A percentile compares a stretch with the other conserved stretches of the same genome.
These are phyloP conservation scores for Oophaga pumilio DNA, from an alignment of 2,113 vertebrate species.

Conservation along the genomic window DNA sequence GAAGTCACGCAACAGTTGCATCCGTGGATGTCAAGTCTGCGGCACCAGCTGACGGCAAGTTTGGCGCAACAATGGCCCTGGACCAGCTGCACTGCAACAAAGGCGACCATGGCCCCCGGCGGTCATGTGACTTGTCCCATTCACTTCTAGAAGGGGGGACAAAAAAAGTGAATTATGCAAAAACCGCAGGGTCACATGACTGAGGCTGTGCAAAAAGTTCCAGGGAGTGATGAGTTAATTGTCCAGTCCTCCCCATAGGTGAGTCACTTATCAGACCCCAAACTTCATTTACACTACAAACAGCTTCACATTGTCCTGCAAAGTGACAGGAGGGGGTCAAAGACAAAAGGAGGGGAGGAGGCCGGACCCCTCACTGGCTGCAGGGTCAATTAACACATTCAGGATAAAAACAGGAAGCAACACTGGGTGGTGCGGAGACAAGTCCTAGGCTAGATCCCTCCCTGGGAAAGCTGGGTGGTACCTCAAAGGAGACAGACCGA, in stretches of 20 bases:
- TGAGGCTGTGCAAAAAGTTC: neutral
- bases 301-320: conserved; percentile 26
- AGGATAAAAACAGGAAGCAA: neutral
- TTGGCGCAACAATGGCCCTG: neutral
- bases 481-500: neutral
- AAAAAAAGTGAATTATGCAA: neutral
- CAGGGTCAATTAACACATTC: neutral
- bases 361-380: neutral
- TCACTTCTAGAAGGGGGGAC: neutral
- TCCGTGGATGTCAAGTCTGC: too few relatives aligned
- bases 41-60: neutral
- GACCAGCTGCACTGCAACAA: neutral
- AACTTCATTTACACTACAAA: conserved; percentile 35
- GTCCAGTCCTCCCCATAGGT: neutral
- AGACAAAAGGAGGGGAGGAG: neutral
- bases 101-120: neutral
- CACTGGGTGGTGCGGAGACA: neutral
- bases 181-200: neutral
- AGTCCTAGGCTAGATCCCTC: neutral
- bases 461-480: neutral
- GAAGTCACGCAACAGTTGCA: too few relatives aligned
- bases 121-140: neutral
- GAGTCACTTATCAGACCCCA: conserved; percentile 10
- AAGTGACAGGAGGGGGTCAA: conserved; percentile 35
- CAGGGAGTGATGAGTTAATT: neutral